Base-by-base conservation (phyloP, 2,113 vertebrate genomes). In the Notothenia rossii region DNA sequence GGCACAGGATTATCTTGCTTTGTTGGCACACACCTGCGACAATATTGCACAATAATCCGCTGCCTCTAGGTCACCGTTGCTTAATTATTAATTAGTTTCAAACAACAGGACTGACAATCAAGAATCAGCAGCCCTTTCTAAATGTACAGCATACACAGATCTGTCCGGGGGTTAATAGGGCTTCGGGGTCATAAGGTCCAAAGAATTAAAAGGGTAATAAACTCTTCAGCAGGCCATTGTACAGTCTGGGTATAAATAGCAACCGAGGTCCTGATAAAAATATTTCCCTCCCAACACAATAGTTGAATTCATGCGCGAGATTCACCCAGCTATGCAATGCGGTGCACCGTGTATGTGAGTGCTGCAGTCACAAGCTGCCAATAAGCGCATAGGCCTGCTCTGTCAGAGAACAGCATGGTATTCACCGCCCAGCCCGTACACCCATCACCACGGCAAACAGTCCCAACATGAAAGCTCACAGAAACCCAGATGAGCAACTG, bases 341-440 rank as follows among this genome's bases (percentile, higher is more conserved):
- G 54, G 84, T 45, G 49, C 81, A 79, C 78, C 66, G 72, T 84
- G 88, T 66, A 61, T 81, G 85, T 87, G 85, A 84, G 89, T 56
- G 86, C 69, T 53, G 81, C 79, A 91, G 93, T 93, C 95, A 94
- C 92, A 94, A 89, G 93, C 93, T 93, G 92, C 91, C 92, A 94
- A 92, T 94, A 88, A 94, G 87, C 86, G 82, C 77, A 93, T 72
- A 94, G 91, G 88, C 82, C 75, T 6, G 84, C 84, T 89, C 90
- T 94, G 90, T 94, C 81, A 87, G 84, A 80, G 89, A 92, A 94
- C 94, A 94, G 91, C 82, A 22, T 69, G 77, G 84, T 82, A 91
- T 95, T 94, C 91, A 94, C 70, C 77, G 15, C 59, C 61, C 73
- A n/a, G 3, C 65, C 59, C 61, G 62, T 72, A 64, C 78, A 68